phyloP scores from a whole-genome alignment of 2,113 vertebrate species.

The Hydrochoerus hydrochaeris region DNA sequence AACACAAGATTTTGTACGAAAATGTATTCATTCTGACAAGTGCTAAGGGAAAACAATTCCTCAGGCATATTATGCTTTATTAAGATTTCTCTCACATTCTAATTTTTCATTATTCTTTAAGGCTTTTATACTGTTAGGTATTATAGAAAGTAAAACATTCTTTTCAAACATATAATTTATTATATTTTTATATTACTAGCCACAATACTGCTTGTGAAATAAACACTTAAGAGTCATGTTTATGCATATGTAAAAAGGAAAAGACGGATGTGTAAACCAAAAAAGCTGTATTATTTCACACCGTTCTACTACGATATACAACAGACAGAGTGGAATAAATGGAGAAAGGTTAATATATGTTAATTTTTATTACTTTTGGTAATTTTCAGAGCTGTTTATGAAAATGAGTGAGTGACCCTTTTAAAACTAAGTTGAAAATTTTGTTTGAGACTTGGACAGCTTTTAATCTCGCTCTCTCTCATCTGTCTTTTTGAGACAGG shows the following conservation, averaged over 20 bases:
- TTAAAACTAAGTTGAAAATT: conserved; percentile 31
- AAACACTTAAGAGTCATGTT: not conserved
- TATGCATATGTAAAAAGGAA: not conserved
- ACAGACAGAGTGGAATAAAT: not conserved
- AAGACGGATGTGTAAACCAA: not conserved
- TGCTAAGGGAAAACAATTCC: not conserved
- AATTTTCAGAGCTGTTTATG: not conserved
- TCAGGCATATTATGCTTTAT: not conserved
- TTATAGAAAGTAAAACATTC: not conserved
- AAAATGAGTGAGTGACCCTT: not conserved
- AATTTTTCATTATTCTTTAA: conserved; percentile 7
- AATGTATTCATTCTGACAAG: not conserved
- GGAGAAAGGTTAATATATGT: not conserved
- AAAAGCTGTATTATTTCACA: not conserved
- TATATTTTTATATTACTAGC: not conserved
- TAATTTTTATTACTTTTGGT: not conserved
- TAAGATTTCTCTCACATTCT: conserved; percentile 1
- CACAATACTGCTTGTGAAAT: not conserved
- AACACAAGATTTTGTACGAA: not conserved
- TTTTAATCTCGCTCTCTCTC: not conserved
- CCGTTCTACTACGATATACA: not conserved
- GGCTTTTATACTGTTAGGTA: not conserved
- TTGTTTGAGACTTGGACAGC: not conserved
- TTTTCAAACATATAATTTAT: not conserved
- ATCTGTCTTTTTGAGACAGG: too few species aligned